These are phyloP conservation scores for Echinarachnius parma DNA, from an alignment of 53 echinoderm and acorn worm genomes.

Conservation along the genomic window DNA sequence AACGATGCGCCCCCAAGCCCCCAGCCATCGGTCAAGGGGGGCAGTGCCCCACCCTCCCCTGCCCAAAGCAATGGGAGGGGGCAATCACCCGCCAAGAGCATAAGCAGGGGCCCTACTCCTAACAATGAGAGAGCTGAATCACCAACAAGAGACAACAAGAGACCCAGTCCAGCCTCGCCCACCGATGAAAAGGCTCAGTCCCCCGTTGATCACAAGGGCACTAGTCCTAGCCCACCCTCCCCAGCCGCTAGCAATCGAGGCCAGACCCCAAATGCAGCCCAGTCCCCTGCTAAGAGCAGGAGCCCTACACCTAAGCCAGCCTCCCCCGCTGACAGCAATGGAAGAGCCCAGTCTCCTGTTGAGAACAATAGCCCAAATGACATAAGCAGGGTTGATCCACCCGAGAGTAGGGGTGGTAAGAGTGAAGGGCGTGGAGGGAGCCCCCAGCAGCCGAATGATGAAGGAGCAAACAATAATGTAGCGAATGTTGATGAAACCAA, in stretches of 20 bases:
- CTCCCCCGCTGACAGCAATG: neutral
- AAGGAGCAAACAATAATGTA: too few species aligned
- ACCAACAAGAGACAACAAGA: neutral
- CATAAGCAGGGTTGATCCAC: neutral
- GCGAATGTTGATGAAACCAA: too few species aligned
- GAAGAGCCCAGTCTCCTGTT: neutral
- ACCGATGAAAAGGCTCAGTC: neutral
- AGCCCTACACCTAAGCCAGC: neutral
- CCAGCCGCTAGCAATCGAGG: neutral
- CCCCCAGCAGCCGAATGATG: conserved; percentile 18
- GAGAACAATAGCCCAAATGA: neutral
- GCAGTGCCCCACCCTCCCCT: conserved; percentile 11
- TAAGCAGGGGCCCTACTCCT: neutral
- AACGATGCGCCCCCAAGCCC: neutral
- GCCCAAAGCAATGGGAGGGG: neutral
- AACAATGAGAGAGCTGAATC: neutral
- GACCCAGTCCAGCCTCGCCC: neutral
- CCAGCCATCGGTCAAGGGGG: too few species aligned
- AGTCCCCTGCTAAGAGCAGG: too few species aligned
- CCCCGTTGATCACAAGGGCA: neutral
- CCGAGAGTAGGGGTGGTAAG: conserved; percentile 7
- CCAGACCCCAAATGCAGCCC: too few species aligned
- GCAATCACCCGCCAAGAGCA: neutral
- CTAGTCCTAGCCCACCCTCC: neutral
- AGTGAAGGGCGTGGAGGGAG: neutral